Base-by-base conservation (phyloP, 2,113 vertebrate genomes). In the Brachyhypopomus occidentalis region DNA sequence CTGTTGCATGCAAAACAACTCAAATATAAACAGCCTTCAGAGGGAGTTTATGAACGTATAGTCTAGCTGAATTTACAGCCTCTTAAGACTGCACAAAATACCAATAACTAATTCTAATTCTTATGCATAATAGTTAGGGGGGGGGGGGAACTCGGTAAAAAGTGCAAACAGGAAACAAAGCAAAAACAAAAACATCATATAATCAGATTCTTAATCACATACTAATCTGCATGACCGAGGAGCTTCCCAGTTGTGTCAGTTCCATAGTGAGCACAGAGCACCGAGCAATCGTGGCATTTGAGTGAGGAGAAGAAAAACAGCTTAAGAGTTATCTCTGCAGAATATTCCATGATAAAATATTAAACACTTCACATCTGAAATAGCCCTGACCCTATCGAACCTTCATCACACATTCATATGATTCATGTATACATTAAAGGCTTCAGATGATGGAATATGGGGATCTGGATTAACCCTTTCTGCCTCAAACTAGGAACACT, bases 401-500 rank as follows among this genome's bases (percentile, higher is more conserved):
- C 75, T 78, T 85, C 63, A 36, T 82, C 22, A 59, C 76, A 75
- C 63, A 85, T 85, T 81, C 34, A 62, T 82, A 71, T 78, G 79
- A 75, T 82, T 74, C 75, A 78, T 71, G 79, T 71, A 82, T 69
- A 71, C 71, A 62, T 74, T 78, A 67, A 62, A 70, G 75, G 56
- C 62, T 60, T 72, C 27, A 23, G 79, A 72, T 79, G 63, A 59
- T 17, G 70, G 59, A 71, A 64, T 71, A 71, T 82, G 64, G 22
- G 41, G 79, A 48, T 62, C 22, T 5, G 38, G 58, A 62, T 81
- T 84, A 84, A 84, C 79, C 75, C 79, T 66, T 81, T 52, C 16
- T 62, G 55, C 48, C 45, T 75, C 30, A 64, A 55, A 64, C 14
- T 41, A 38, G 52, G 69, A 64, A 59, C 20, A 11, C 3, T 64